A percentile compares a stretch with the other conserved stretches of the same genome.
These are phyloP conservation scores for Drosophila ohnishii DNA, from an alignment of 1,140 invertebrate genomes.

Conservation along the genomic window DNA sequence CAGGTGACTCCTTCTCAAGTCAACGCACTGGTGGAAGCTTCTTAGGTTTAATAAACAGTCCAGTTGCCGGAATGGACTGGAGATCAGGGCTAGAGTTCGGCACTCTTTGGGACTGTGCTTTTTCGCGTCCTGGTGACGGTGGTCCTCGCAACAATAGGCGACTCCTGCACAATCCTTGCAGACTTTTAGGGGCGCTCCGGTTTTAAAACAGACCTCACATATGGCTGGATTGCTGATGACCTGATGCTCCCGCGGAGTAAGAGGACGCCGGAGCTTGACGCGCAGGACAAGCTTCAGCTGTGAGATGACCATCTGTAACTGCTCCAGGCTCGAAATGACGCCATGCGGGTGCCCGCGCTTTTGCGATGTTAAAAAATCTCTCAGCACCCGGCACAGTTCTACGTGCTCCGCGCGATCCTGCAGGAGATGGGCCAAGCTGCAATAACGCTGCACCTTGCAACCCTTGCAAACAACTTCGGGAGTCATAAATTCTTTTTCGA, in stretches of 20 bases:
- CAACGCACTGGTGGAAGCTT: not conserved
- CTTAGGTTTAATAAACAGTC: conserved; percentile 2
- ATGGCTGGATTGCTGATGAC: conserved; percentile 50
- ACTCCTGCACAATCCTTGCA: conserved; percentile 48
- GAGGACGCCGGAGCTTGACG: conserved; percentile 29
- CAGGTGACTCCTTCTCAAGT: conserved; percentile 32
- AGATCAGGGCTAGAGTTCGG: conserved; percentile 37
- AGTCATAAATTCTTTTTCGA: not conserved
- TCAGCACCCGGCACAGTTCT: conserved; percentile 36
- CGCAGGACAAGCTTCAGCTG: conserved; percentile 49
- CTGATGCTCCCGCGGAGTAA: conserved; percentile 46
- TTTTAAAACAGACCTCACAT: conserved; percentile 53
- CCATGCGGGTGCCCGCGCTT: conserved; percentile 42
- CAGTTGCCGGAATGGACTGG: conserved; percentile 40
- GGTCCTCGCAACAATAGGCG: conserved; percentile 52
- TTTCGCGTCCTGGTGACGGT: conserved; percentile 21
- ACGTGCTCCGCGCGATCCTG: conserved; percentile 42
- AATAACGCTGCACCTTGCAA: conserved; percentile 62
- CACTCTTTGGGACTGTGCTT: conserved; percentile 40
- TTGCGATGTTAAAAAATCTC: conserved; percentile 19
- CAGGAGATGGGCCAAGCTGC: conserved; percentile 46
- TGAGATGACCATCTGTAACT: conserved; percentile 30
- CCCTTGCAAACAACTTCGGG: conserved; percentile 31
- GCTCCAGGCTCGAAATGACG: not conserved
- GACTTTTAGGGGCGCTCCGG: not conserved